Conservation (phyloP, 2,113 vertebrate genomes). For the Percina caprodes region DNA sequence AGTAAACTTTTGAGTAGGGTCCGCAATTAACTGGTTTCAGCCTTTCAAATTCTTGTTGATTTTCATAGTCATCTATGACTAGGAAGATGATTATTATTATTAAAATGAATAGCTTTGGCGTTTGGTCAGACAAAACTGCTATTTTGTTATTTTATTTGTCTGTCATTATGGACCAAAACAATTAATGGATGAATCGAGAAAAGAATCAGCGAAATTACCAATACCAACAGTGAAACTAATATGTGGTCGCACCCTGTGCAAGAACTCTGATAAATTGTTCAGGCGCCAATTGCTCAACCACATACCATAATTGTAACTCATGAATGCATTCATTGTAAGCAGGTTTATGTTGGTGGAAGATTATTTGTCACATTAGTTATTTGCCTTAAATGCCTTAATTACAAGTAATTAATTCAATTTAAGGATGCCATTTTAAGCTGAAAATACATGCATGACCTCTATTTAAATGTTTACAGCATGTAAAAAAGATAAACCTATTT, state of each 20-base stretch:
- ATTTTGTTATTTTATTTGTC: too few species aligned
- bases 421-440: neutral
- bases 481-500: neutral
- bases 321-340: neutral
- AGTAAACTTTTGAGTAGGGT: too few species aligned
- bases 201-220: neutral
- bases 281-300: neutral
- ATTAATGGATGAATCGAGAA: neutral
- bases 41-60: too few species aligned
- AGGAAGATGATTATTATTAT: too few species aligned
- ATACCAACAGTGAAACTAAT: neutral
- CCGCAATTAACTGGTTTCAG: too few species aligned
- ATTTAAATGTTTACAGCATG: neutral
- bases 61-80: too few species aligned
- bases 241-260: neutral
- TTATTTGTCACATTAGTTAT: neutral
- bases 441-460: neutral
- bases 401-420: neutral
- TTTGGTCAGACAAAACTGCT: too few species aligned
- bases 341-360: neutral
- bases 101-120: too few species aligned
- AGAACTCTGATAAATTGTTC: neutral
- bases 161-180: neutral
- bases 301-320: neutral
- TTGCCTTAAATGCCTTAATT: neutral